These are phyloP conservation scores for Tetragonula carbonaria DNA, from an alignment of 2,888 invertebrate genomes.

Conservation along the genomic window DNA sequence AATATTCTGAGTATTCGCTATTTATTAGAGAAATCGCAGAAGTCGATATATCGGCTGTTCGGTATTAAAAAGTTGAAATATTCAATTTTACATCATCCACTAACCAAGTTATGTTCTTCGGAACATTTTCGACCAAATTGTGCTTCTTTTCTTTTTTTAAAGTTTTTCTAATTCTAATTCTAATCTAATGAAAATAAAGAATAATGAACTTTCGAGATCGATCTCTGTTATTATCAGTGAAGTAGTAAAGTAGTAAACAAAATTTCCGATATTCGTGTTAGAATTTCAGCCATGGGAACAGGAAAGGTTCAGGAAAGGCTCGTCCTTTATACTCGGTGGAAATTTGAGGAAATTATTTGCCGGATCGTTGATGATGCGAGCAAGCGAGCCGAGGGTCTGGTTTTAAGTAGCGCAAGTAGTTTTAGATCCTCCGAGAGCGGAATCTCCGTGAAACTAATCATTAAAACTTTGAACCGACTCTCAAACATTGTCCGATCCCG, in stretches of 20 bases:
- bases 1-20: too few species aligned
- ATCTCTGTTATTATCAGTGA: background rate
- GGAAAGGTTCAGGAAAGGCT: background rate
- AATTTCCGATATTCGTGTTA: background rate
- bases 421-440: background rate
- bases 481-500: conserved; percentile 37
- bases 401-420: background rate
- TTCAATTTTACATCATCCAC: too few species aligned
- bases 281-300: background rate
- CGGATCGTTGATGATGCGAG: background rate
- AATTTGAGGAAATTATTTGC: conserved; percentile 2
- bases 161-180: background rate
- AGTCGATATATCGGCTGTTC: too few species aligned
- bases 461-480: conserved; percentile 42
- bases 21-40: too few species aligned
- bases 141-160: background rate
- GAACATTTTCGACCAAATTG: background rate
- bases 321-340: background rate
- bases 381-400: background rate
- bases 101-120: background rate
- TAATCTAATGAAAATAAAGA: too few species aligned
- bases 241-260: too few species aligned
- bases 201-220: background rate
- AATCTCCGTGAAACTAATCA: conserved; percentile 37
- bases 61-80: too few species aligned